Evolutionary conservation across 1,140 invertebrate species (phyloP).

Genomic region (Odontomachus brunneus): DNA sequence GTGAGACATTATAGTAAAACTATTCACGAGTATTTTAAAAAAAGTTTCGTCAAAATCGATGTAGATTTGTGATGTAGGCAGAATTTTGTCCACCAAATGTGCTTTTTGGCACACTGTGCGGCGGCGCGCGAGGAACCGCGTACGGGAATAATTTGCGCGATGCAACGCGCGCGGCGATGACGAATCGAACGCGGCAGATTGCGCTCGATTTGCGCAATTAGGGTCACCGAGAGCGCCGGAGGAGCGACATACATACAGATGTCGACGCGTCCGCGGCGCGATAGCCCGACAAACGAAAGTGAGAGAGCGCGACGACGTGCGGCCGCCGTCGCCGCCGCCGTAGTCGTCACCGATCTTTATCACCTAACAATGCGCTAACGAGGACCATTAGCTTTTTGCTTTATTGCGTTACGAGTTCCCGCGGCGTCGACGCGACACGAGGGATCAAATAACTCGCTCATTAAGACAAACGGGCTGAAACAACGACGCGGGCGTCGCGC

Average conservation of each 20-base stretch:
- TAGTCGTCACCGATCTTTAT: conserved; percentile 75
- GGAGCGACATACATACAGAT: conserved; percentile 58
- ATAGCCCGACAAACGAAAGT: conserved; percentile 44
- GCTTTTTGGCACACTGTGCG: too few species aligned
- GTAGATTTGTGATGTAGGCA: too few species aligned
- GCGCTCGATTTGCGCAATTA: conserved; percentile 66
- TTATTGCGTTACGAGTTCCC: conserved; percentile 69
- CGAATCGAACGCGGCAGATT: conserved; percentile 63
- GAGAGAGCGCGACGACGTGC: not conserved
- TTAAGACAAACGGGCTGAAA: conserved; percentile 72
- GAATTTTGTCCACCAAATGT: too few species aligned
- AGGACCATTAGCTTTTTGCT: conserved; percentile 74
- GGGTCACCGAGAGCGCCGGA: conserved; percentile 44
- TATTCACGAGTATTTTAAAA: too few species aligned
- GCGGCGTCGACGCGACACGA: conserved; percentile 67
- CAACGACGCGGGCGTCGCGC: conserved; percentile 59
- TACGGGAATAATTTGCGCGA: conserved; percentile 21
- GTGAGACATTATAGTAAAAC: too few species aligned
- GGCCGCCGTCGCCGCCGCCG: conserved; percentile 33
- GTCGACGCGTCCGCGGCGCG: too few species aligned
- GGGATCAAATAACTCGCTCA: conserved; percentile 72
- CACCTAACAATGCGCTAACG: conserved; percentile 72
- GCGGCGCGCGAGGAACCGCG: not conserved
- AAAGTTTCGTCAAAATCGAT: too few species aligned
- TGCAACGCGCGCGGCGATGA: conserved; percentile 32